Percentiles rank a stretch among this genome's conserved stretches.
Conservation (phyloP, 2,888 invertebrate genomes). For the Dryococelus australis region DNA sequence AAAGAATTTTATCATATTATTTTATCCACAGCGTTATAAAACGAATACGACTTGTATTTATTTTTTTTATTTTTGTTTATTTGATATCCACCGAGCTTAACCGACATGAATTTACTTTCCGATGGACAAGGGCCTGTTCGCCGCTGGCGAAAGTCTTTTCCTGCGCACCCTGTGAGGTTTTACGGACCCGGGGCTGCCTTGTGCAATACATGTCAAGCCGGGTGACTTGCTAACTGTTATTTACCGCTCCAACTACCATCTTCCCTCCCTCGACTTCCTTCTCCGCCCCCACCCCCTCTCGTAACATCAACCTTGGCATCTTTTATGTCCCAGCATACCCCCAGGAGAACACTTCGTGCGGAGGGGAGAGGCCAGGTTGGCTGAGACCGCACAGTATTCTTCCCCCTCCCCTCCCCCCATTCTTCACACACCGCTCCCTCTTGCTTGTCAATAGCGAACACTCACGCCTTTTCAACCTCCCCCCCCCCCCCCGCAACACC, state of each 20-base stretch:
- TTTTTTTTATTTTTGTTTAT: too few relatives aligned
- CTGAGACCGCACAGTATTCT: neutral
- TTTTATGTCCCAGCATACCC: neutral
- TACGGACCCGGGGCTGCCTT: neutral
- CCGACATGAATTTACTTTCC: too few relatives aligned
- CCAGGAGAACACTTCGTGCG: neutral
- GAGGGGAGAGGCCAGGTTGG: neutral
- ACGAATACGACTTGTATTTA: too few relatives aligned
- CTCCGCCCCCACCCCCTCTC: neutral
- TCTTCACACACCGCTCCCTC: too few relatives aligned
- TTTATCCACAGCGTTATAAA: too few relatives aligned
- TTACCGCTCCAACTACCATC: slow-evolving; percentile 11
- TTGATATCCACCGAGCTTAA: too few relatives aligned
- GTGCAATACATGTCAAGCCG: neutral
- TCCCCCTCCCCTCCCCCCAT: neutral
- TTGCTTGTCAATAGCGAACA: neutral
- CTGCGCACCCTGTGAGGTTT: neutral
- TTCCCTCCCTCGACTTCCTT: neutral
- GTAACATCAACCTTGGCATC: too few relatives aligned
- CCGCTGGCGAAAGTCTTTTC: neutral
- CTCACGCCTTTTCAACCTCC: too few relatives aligned
- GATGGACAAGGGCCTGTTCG: too few relatives aligned
- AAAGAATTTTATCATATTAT: too few relatives aligned
- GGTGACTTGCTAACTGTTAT: slow-evolving; percentile 8
- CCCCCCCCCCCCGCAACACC: too few relatives aligned